These are phyloP conservation scores for Cheilinus undulatus DNA, from an alignment of 2,113 vertebrate genomes.

Conservation along the genomic window DNA sequence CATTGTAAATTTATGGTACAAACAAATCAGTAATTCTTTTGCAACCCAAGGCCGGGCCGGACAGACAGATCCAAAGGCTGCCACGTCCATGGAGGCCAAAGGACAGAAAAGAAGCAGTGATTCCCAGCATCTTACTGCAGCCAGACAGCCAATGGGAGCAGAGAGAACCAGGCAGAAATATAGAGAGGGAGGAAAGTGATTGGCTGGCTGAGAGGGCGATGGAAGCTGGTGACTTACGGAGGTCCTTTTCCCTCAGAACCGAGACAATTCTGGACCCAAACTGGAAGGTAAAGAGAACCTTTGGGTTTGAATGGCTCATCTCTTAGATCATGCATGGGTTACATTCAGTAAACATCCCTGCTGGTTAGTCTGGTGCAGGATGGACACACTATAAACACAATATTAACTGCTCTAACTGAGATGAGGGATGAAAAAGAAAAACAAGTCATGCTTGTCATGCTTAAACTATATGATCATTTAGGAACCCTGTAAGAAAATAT, in stretches of 20 bases:
- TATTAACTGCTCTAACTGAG: constrained; percentile 29
- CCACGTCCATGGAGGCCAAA: constrained; percentile 65
- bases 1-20: constrained; percentile 45
- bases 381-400: constrained; percentile 49
- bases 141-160: constrained; percentile 80
- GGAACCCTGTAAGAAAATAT: neutral
- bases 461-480: constrained; percentile 10
- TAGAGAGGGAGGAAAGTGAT: constrained; percentile 60
- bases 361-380: constrained; percentile 78
- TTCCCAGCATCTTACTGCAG: constrained; percentile 71
- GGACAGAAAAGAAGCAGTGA: constrained; percentile 68
- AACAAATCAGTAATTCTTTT: constrained; percentile 56
- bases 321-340: constrained; percentile 75
- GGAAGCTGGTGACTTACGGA: constrained; percentile 90
- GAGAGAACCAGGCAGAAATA: constrained; percentile 62
- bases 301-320: constrained; percentile 83
- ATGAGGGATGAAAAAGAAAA: constrained; percentile 55
- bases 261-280: constrained; percentile 95
- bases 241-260: constrained; percentile 92
- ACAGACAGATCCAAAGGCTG: constrained; percentile 58
- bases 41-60: constrained; percentile 70
- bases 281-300: constrained; percentile 96
- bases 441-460: constrained; percentile 72
- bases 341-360: constrained; percentile 68
- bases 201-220: constrained; percentile 74